Conservation (phyloP, 2,888 invertebrate genomes). For the Allolobophora icterica region DNA sequence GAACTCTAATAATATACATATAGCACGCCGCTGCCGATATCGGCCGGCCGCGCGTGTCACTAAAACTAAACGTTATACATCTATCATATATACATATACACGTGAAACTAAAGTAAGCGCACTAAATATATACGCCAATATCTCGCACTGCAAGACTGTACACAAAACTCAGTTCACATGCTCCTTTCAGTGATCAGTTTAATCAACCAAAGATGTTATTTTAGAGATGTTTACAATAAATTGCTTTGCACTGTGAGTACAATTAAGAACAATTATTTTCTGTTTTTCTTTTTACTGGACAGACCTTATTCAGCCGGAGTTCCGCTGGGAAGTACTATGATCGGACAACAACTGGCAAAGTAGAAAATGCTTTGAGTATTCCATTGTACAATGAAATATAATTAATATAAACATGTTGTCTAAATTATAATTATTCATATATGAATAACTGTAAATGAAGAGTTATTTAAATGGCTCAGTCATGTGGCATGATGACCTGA, state of each 20-base stretch:
- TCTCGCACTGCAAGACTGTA: too few relatives aligned
- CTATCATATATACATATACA: too few relatives aligned
- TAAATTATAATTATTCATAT: not conserved
- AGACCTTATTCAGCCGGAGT: constrained; percentile 62
- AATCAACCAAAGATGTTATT: constrained; percentile 12
- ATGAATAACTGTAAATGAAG: not conserved
- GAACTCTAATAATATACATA: too few relatives aligned
- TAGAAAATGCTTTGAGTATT: constrained; percentile 58
- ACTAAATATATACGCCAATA: too few relatives aligned
- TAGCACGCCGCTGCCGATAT: too few relatives aligned
- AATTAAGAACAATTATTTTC: not conserved
- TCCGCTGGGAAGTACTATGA: constrained; percentile 73
- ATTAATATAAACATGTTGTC: not conserved
- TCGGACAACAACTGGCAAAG: constrained; percentile 77
- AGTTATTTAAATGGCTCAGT: too few relatives aligned
- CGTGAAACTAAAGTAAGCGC: too few relatives aligned
- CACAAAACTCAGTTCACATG: too few relatives aligned
- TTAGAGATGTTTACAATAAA: not conserved
- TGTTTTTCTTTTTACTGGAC: constrained; percentile 66
- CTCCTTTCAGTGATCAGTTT: not conserved
- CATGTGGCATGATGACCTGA: not conserved
- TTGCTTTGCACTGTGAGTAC: not conserved
- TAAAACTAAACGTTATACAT: too few relatives aligned
- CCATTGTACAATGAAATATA: constrained; percentile 20
- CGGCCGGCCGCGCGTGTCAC: too few relatives aligned